Base-by-base conservation (phyloP, 2,797 vertebrate genomes). In the Spondyliosoma cantharus region DNA sequence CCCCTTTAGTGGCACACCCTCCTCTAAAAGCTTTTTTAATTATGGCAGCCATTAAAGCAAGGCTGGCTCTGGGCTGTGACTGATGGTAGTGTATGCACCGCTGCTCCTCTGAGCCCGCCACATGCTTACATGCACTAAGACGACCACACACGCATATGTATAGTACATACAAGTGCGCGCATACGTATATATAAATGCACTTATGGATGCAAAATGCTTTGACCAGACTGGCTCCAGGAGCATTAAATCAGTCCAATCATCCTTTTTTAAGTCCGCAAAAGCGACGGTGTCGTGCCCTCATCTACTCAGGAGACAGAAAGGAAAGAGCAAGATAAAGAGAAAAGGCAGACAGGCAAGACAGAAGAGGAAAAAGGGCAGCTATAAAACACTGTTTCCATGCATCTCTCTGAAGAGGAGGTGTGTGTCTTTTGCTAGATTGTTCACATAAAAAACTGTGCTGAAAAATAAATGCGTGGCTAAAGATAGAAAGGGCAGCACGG, bases 11-110 rank as follows among this genome's bases (percentile, higher is more conserved):
- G 88, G 77, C 84, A 83, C 91, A 88, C 86, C 93, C 87, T 91
- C 71, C 84, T 90, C 93, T 95, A 94, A 95, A 95, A 95, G 94
- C 94, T 94, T 95, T 95, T 94, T 94, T 94, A 94, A 95, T 95
- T 94, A 94, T 91, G 90, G 90, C 88, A 83, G 81, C 91, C 92
- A 93, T 94, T 94, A 94, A 89, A 85, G 84, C 50, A 75, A 29
- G 74, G 75, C 80, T 86, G 82, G 82, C 87, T 91, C 80, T 75
- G 64, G 46, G 48, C 84, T 89, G 75, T 80, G 87, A 87, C 67
- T 82, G 85, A 90, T 86, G 80, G 78, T 27, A 66, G 74, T 43
- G 60, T 64, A 88, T 77, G 82, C 81, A 89, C 86, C 81, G 3
- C 83, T 87, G 84, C 87, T 83, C 90, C 86, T 80, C 54, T 77